Percentiles rank a stretch among this genome's conserved stretches.
Conservation (phyloP, 2,888 invertebrate species). For the Eucera pruinosa region DNA sequence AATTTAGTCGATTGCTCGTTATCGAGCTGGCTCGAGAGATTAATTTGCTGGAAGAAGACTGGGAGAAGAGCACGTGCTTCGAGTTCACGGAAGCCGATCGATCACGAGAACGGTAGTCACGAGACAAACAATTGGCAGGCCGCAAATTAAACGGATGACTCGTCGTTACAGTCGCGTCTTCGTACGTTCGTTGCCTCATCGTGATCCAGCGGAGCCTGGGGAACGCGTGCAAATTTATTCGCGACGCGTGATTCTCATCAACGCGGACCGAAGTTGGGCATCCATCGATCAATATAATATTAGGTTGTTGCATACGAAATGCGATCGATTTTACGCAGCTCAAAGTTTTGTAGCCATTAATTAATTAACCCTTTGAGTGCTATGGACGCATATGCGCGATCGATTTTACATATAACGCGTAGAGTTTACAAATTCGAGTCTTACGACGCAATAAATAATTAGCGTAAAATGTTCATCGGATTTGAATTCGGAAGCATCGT, state of each 20-base stretch:
- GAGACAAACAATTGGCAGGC: constrained; percentile 50
- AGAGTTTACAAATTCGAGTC: no score
- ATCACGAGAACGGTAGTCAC: constrained; percentile 54
- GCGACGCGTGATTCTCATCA: constrained; percentile 41
- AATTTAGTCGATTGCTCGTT: constrained; percentile 22
- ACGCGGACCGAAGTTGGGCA: no score
- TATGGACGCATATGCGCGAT: no score
- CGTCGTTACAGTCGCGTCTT: background rate
- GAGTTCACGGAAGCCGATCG: constrained; percentile 44
- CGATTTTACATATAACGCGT: no score
- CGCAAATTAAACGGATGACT: constrained; percentile 38
- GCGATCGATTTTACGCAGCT: no score
- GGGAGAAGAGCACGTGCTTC: constrained; percentile 40
- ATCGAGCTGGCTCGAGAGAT: constrained; percentile 5
- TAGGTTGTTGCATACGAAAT: no score
- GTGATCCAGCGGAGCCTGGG: background rate
- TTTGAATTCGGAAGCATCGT: no score
- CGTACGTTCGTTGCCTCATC: constrained; percentile 1
- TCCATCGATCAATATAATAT: no score
- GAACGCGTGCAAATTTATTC: constrained; percentile 38
- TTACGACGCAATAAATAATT: no score
- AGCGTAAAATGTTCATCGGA: no score
- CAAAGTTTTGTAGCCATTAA: no score
- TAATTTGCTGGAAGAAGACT: constrained; percentile 31
- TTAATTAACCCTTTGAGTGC: no score